Conservation (phyloP, 30 jellyfish, hydroid and myxozoan species). For the Sanderia malayensis region DNA sequence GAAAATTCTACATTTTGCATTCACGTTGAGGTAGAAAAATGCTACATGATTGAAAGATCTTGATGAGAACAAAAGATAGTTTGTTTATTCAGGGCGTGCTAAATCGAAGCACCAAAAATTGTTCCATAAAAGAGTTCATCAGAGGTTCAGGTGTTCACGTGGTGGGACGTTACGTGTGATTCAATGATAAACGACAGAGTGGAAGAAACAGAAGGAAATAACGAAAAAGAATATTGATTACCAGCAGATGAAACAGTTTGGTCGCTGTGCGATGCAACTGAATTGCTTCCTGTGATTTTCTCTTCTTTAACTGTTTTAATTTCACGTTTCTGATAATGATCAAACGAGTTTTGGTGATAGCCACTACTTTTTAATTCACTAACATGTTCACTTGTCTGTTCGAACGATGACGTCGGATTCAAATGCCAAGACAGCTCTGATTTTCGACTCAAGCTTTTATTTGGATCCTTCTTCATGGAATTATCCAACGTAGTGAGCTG, state of each 20-base stretch:
- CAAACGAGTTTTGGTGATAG: not conserved
- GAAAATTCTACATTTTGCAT: no score
- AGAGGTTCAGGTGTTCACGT: no score
- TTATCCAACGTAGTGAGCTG: conserved; percentile 36
- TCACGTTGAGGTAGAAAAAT: no score
- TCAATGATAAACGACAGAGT: no score
- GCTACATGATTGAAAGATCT: not conserved
- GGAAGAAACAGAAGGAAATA: no score
- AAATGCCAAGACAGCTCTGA: conserved; percentile 17
- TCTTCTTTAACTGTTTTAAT: not conserved
- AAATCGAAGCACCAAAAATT: no score
- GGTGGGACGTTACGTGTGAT: no score
- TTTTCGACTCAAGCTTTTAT: conserved; percentile 1
- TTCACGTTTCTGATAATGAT: conserved; percentile 11
- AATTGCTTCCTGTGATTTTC: not conserved
- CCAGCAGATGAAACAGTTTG: not conserved
- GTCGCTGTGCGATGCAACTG: not conserved
- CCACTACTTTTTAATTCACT: not conserved
- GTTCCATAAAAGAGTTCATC: no score
- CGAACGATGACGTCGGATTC: conserved; percentile 28
- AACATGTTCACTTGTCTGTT: conserved; percentile 20
- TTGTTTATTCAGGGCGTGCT: no score
- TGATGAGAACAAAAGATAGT: not conserved
- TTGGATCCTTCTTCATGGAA: conserved; percentile 19
- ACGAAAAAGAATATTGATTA: not conserved